Evolutionary conservation across 2,797 vertebrate species (phyloP), one percentile per base, ranked within the genome.

Genomic region (Onychomys torridus): DNA sequence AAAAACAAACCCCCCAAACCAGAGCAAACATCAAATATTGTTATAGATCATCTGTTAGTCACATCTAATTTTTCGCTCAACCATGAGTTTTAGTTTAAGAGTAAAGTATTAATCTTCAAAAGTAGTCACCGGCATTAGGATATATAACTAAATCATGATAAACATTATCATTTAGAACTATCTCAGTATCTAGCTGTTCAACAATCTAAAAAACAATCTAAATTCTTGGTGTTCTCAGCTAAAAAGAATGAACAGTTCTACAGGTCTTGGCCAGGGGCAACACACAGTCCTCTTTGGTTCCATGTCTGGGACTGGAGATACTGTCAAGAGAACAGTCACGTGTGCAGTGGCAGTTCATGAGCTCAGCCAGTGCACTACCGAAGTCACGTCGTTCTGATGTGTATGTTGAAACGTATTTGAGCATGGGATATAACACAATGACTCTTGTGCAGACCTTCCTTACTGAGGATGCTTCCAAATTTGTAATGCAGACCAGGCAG

Each of bases 91-190:
- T 76, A 92, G 46, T 67, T 40, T 40, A 91, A 43, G 49, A 96
- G 43, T 84, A 96, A 96, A 94, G 78, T 59, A 96, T 65, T 96
- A 84, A 91, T 77, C 34, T 95, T 90, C 37, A 95, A 89, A 96
- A 93, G 67, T 0, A 91, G 67, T 90, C 14, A 88, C 43, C 81
- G 84, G 57, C 49, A 85, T 83, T 93, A 94, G 65, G n/a, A n/a
- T 87, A 75, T 79, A 19, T 86, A 91, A 78, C 87, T 82, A 89
- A 96, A 84, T 79, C 49, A 89, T 59, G 5, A 34, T 83, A 93
- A 95, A 73, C 40, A 95, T 32, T 93, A 93, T 63, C 0, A 79
- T 57, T 89, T 87, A 94, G 75, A 96, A 96, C 63, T 92, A 81
- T 65, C 34, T 95, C 55, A 92, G 59, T 71, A 43, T 77, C 88